phyloP scores from a whole-genome alignment of 2,113 vertebrate genomes.

The Pituophis catenifer region DNA sequence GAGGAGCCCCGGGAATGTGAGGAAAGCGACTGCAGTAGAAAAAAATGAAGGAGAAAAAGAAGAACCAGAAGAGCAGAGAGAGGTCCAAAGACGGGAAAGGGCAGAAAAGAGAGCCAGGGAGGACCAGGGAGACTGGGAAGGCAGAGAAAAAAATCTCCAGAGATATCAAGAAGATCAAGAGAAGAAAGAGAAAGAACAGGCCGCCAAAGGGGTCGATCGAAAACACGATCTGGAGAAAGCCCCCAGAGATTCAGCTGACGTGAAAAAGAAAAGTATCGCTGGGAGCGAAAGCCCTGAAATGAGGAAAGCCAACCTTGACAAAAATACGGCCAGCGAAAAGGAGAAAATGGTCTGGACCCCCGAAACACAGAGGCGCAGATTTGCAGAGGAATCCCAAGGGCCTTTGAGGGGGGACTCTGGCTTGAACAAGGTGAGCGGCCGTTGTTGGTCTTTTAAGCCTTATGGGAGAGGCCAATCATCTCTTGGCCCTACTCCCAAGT shows the following conservation, averaged over 20 bases:
- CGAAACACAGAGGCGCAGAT: conserved; percentile 53
- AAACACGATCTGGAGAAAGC: conserved; percentile 64
- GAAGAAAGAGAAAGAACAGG: conserved; percentile 60
- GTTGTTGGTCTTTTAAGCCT: too few relatives aligned
- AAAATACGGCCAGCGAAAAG: conserved; percentile 65
- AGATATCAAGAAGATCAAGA: conserved; percentile 67
- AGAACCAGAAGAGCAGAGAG: conserved; percentile 70
- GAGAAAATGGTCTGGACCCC: conserved; percentile 60
- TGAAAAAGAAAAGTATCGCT: conserved; percentile 64
- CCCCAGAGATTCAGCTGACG: conserved; percentile 61
- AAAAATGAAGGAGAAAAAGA: conserved; percentile 80
- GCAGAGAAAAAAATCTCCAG: conserved; percentile 57
- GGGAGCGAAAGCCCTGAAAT: conserved; percentile 55
- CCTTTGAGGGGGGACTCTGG: conserved; percentile 33
- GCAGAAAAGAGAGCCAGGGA: conserved; percentile 63
- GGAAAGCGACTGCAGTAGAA: conserved; percentile 73
- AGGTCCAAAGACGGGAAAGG: conserved; percentile 63
- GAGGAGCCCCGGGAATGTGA: conserved; percentile 74
- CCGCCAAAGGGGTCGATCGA: conserved; percentile 55
- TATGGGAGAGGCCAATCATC: too few relatives aligned
- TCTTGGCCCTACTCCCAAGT: too few relatives aligned
- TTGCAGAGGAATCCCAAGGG: conserved; percentile 41
- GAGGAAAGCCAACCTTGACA: conserved; percentile 66
- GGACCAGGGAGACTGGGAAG: conserved; percentile 64
- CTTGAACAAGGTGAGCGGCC: conserved; percentile 65